phyloP scores from a whole-genome alignment of 2,888 invertebrate genomes.

The Endotricha flammealis region DNA sequence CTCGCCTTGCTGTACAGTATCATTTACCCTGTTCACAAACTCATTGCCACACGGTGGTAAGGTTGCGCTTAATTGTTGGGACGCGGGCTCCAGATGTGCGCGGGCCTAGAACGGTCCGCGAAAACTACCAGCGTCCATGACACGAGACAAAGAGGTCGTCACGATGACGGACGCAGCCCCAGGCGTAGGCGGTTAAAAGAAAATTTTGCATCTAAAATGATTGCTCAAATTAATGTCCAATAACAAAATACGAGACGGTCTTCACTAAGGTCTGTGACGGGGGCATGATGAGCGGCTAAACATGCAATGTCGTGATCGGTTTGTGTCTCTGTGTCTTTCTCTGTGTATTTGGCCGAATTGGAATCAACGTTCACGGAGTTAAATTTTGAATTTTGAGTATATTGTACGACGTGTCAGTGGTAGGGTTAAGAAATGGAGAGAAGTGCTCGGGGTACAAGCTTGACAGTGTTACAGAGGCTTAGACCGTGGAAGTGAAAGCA shows the following conservation, averaged over 20 bases:
- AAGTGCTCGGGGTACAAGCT: conserved; percentile 69
- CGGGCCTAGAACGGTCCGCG: conserved; percentile 10
- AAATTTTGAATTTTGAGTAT: conserved; percentile 34
- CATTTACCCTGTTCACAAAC: conserved; percentile 7
- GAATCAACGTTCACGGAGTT: conserved; percentile 24
- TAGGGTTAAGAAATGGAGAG: conserved; percentile 40
- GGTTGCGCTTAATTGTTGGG: conserved; percentile 18
- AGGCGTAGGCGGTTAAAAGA: conserved; percentile 49
- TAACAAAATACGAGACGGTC: conserved; percentile 65
- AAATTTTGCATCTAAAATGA: conserved; percentile 59
- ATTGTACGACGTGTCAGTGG: conserved; percentile 47
- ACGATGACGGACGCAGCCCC: conserved; percentile 51
- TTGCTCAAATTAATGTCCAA: conserved; percentile 61
- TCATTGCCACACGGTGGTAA: conserved; percentile 17
- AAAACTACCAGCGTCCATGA: conserved; percentile 6
- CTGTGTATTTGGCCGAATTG: conserved; percentile 56
- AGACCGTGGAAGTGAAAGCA: conserved; percentile 68
- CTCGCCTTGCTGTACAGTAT: conserved; percentile 1
- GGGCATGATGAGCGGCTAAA: conserved; percentile 72
- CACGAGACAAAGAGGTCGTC: conserved; percentile 11
- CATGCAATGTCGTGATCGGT: conserved; percentile 74
- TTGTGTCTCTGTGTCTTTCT: conserved; percentile 63
- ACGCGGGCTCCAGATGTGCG: conserved; percentile 18
- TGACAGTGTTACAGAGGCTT: conserved; percentile 61
- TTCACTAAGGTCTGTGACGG: conserved; percentile 72